Evolutionary conservation across 2,797 vertebrate genomes (phyloP), one percentile per base, ranked within the genome.

Genomic region (Myotis pilosus): DNA sequence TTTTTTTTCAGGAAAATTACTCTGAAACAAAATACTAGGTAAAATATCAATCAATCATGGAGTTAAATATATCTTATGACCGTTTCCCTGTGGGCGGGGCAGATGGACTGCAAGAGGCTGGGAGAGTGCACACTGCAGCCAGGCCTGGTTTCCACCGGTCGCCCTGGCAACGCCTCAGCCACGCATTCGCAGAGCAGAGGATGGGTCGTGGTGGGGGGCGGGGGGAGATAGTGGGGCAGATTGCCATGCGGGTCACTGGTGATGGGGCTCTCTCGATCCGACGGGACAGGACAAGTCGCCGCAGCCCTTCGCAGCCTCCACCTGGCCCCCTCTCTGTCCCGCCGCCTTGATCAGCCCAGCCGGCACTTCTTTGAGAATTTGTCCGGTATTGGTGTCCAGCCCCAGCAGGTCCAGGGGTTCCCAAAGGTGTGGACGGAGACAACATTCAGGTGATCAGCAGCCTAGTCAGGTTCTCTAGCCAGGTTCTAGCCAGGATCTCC

Each of bases 251-350:
- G 0, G 19, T 3, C 5, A 6, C 57, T 2, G 25, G 55, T 1
- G 23, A 2, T 0, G 22, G 1, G 20, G 7, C 1, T 8, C 30
- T 2, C 2, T n/a, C n/a, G n/a, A n/a, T n/a, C 19, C 2, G 1
- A 8, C 4, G 4, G 64, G n/a, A 0, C n/a, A 8, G n/a, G 3
- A 28, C 12, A 6, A 16, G 9, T 30, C 6, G 19, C 55, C 2
- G 28, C 66, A 2, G 30, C 36, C 64, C 53, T 64, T 11, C 60
- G 6, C 25, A 6, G n/a, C 10, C n/a, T 25, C 23, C 30, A 49
- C 69, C 66, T 17, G 74, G 10, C 16, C 23, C 53, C 55, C 5
- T 12, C 44, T 53, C 44, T 19, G 3, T 8, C 1, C 5, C 28
- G 6, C 75, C 17, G 11, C 60, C 5, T 30, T 64, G 33, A 33